Evolutionary conservation across 2,888 invertebrate species (phyloP).

Genomic region (Acheta domesticus): DNA sequence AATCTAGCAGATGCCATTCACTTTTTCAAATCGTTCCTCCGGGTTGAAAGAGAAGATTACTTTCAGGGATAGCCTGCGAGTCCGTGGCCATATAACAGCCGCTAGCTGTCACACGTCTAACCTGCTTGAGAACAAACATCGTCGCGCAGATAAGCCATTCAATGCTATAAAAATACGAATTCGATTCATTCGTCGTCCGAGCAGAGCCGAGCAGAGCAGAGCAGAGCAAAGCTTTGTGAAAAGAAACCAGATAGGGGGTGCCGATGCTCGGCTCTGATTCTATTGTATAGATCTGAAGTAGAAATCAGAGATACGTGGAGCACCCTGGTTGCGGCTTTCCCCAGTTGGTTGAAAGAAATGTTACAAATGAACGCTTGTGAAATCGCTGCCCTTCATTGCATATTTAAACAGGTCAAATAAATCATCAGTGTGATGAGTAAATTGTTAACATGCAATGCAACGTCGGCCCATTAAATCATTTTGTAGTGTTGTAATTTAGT

Average conservation of each 20-base stretch:
- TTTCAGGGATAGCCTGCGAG: too few relatives aligned
- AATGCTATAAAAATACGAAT: background rate
- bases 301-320: background rate
- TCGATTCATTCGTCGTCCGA: background rate
- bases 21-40: too few relatives aligned
- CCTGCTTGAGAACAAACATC: background rate
- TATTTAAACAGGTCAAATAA: too few relatives aligned
- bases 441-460: too few relatives aligned
- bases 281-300: background rate
- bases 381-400: too few relatives aligned
- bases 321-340: background rate
- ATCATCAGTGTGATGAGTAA: too few relatives aligned
- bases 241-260: background rate
- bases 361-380: too few relatives aligned
- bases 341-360: background rate
- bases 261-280: background rate
- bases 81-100: background rate
- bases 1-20: too few relatives aligned
- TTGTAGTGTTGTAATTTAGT: too few relatives aligned
- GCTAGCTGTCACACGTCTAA: slow-evolving; percentile 9
- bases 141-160: background rate
- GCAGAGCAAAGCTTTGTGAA: background rate
- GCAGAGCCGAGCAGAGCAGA: too few relatives aligned
- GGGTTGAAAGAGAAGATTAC: too few relatives aligned
- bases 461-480: too few relatives aligned